phyloP scores from a whole-genome alignment of 2,888 invertebrate species.

The Halictus quadricinctus region DNA sequence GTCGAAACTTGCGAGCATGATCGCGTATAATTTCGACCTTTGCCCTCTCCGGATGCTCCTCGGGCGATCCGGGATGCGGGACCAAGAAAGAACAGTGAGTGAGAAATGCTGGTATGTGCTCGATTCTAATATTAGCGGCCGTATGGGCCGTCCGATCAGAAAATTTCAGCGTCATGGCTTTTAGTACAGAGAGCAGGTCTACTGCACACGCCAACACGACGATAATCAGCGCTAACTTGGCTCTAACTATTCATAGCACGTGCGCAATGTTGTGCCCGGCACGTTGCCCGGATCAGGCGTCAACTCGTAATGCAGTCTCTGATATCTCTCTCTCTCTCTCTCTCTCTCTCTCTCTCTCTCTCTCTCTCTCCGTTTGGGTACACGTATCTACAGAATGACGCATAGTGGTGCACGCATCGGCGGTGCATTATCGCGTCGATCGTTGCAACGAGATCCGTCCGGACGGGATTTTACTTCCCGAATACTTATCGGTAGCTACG shows the following conservation, averaged over 20 bases:
- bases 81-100: slow-evolving; percentile 52
- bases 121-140: slow-evolving; percentile 68
- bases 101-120: slow-evolving; percentile 60
- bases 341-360: not conserved
- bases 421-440: slow-evolving; percentile 35
- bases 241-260: slow-evolving; percentile 77
- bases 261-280: slow-evolving; percentile 73
- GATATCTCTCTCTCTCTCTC: slow-evolving; percentile 10
- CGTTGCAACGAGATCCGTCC: slow-evolving; percentile 10
- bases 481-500: slow-evolving; percentile 19
- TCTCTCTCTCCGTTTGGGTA: not conserved
- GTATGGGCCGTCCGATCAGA: slow-evolving; percentile 64
- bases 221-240: slow-evolving; percentile 75
- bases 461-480: slow-evolving; percentile 15
- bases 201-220: slow-evolving; percentile 59
- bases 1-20: not conserved
- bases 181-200: slow-evolving; percentile 27
- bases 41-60: slow-evolving; percentile 32
- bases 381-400: not conserved
- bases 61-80: slow-evolving; percentile 28
- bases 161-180: slow-evolving; percentile 65
- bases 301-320: slow-evolving; percentile 63
- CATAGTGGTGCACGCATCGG: slow-evolving; percentile 23
- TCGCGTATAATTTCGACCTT: slow-evolving; percentile 37
- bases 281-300: slow-evolving; percentile 70